Conservation (phyloP, 2,797 vertebrate species). For the Pteropus rufus region DNA sequence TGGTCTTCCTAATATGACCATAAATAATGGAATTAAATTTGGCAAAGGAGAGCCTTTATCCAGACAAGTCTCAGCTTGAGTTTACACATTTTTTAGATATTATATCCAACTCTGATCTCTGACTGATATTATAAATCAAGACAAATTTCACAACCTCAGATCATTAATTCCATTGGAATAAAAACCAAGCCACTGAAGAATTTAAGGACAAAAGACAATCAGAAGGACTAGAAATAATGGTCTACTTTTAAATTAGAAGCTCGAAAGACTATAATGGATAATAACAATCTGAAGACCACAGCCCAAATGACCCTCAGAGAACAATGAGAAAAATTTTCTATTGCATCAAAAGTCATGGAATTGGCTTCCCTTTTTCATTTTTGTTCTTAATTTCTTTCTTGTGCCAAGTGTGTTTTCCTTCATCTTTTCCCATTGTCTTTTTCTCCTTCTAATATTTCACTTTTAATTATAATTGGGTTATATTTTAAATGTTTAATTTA, state of each 20-base stretch:
- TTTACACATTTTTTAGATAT: not conserved
- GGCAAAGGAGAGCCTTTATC: not conserved
- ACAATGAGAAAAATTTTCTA: not conserved
- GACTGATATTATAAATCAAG: not conserved
- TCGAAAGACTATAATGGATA: not conserved
- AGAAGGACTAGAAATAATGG: not conserved
- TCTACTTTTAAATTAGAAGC: not conserved
- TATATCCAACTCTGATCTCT: not conserved
- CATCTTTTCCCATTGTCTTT: not conserved
- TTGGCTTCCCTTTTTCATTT: not conserved
- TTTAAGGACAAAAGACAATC: not conserved
- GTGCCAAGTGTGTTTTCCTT: not conserved
- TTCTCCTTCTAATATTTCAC: not conserved
- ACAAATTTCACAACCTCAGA: not conserved
- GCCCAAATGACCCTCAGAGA: not conserved
- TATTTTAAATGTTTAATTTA: not conserved
- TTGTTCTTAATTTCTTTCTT: not conserved
- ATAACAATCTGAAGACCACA: not conserved
- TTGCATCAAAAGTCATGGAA: not conserved
- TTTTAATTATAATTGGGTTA: constrained; percentile 1
- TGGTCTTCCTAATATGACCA: not conserved
- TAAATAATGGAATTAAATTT: not conserved
- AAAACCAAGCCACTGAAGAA: not conserved
- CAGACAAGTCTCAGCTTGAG: not conserved
- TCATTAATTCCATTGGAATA: not conserved